These are phyloP conservation scores for Cerceris ruficornis DNA, from an alignment of 2,888 invertebrate genomes.

Conservation along the genomic window DNA sequence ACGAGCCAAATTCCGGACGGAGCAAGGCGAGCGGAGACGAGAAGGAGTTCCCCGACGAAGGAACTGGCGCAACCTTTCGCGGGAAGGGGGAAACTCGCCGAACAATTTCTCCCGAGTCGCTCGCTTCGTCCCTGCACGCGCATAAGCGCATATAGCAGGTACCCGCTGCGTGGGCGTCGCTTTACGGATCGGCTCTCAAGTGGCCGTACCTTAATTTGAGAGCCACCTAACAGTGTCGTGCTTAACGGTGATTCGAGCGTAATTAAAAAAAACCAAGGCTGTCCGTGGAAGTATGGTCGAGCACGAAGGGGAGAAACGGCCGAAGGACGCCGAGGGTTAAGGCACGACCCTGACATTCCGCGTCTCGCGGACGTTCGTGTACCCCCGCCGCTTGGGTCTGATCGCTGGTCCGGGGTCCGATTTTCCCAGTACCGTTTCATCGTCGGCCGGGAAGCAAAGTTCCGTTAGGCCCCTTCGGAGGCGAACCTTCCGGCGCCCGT, in stretches of 20 bases:
- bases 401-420: no score
- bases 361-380: constrained; percentile 26
- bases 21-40: no score
- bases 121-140: constrained; percentile 56
- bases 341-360: constrained; percentile 68
- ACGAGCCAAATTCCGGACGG: no score
- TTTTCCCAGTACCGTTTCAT: no score
- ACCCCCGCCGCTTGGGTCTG: no score
- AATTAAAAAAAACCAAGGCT: constrained; percentile 58
- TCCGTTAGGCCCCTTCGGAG: neutral
- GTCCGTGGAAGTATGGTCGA: constrained; percentile 30
- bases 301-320: constrained; percentile 50
- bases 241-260: constrained; percentile 69
- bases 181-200: constrained; percentile 72
- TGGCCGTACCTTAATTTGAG: constrained; percentile 68
- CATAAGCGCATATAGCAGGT: constrained; percentile 57
- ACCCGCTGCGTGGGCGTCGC: constrained; percentile 72
- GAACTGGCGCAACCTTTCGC: constrained; percentile 1
- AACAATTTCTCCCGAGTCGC: neutral
- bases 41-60: neutral
- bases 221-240: constrained; percentile 64
- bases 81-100: neutral
- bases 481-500: no score
- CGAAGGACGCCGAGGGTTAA: constrained; percentile 68
- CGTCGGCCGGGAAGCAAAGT: neutral